Percentiles rank a stretch among this genome's conserved stretches.
These are phyloP conservation scores for Cavia aperea DNA, from an alignment of 2,113 vertebrate species.

Conservation along the genomic window DNA sequence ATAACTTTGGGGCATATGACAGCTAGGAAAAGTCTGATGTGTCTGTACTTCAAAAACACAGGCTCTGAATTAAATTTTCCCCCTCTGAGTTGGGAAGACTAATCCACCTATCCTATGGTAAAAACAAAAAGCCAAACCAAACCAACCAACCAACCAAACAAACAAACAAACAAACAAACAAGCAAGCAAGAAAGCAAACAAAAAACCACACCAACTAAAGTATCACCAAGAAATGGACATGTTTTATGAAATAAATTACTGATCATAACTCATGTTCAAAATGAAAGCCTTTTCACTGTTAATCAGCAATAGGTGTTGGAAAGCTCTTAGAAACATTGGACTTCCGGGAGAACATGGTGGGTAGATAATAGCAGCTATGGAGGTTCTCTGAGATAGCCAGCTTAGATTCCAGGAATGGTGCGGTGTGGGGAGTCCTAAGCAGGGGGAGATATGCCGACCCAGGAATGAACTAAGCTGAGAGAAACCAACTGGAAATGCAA, in stretches of 20 bases:
- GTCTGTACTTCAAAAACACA: slow-evolving; percentile 9
- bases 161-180: neutral
- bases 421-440: too few relatives aligned
- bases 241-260: neutral
- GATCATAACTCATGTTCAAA: neutral
- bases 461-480: too few relatives aligned
- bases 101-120: neutral
- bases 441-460: too few relatives aligned
- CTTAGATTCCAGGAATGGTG: too few relatives aligned
- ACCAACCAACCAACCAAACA: neutral
- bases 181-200: neutral
- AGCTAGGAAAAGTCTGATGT: neutral
- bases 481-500: too few relatives aligned
- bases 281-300: neutral
- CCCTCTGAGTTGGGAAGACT: neutral
- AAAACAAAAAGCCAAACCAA: neutral
- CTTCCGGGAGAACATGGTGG: too few relatives aligned
- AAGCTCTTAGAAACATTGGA: neutral
- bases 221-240: slow-evolving; percentile 6
- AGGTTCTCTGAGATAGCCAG: too few relatives aligned
- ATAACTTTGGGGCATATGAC: neutral
- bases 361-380: too few relatives aligned
- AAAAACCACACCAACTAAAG: neutral
- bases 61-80: neutral
- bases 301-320: neutral